These are phyloP conservation scores for Tachuris rubrigastra DNA, from an alignment of 2,113 vertebrate species.

Conservation along the genomic window DNA sequence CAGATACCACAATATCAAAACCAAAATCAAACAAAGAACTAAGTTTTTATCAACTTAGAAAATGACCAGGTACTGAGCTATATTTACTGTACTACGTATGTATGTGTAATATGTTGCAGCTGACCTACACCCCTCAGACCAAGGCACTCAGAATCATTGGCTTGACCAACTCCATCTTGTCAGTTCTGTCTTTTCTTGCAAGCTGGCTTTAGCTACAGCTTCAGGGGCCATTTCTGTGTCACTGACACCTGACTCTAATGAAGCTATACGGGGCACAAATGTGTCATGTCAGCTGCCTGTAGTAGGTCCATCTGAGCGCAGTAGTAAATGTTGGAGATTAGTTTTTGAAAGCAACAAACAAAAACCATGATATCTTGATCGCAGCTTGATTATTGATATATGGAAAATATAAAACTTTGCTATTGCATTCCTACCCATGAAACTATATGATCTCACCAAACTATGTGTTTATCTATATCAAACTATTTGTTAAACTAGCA, in stretches of 20 bases:
- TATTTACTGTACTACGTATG: neutral
- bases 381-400: neutral
- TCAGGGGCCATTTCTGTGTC: neutral
- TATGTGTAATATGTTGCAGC: neutral
- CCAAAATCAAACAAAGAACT: conserved; percentile 24
- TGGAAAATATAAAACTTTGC: conserved; percentile 35
- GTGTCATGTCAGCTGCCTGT: neutral
- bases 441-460: conserved; percentile 52
- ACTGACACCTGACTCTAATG: neutral
- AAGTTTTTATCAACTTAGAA: neutral
- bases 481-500: conserved; percentile 61
- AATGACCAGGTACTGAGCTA: neutral
- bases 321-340: neutral
- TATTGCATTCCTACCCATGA: conserved; percentile 60
- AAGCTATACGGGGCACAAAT: neutral
- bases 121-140: neutral
- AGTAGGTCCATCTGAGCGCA: neutral
- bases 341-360: conserved; percentile 13
- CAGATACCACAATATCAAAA: neutral
- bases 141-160: neutral
- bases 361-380: neutral
- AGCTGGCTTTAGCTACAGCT: neutral
- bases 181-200: neutral
- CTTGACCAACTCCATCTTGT: neutral
- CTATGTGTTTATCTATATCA: conserved; percentile 51